A percentile compares a stretch with the other conserved stretches of the same genome.
Evolutionary conservation across 1,140 invertebrate genomes (phyloP).

Genomic region (Amyelois transitella): DNA sequence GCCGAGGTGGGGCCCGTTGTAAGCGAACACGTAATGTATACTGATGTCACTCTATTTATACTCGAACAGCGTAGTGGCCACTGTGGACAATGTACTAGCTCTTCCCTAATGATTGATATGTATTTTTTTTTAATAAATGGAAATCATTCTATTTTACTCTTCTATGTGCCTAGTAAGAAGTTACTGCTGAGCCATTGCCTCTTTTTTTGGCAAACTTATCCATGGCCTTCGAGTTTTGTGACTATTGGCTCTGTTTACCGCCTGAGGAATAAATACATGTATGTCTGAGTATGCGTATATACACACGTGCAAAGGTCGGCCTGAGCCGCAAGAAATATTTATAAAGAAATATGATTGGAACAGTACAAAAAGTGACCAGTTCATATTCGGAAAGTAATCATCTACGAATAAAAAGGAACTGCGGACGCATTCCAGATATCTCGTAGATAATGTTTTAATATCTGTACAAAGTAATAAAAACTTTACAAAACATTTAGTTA

Average conservation of each 20-base stretch:
- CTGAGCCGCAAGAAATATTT: too few species aligned
- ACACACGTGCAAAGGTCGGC: too few species aligned
- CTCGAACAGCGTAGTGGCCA: not conserved
- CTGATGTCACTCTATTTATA: constrained; percentile 12
- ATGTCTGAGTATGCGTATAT: too few species aligned
- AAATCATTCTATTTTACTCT: too few species aligned
- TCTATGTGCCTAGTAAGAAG: too few species aligned
- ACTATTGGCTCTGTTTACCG: too few species aligned
- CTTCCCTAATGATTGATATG: not conserved
- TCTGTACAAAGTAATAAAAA: constrained; percentile 56
- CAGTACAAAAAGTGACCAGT: not conserved
- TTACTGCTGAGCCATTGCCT: too few species aligned
- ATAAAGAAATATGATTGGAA: not conserved
- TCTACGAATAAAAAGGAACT: constrained; percentile 21
- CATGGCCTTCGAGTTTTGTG: too few species aligned
- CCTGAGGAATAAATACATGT: too few species aligned
- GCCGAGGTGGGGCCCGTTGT: constrained; percentile 50
- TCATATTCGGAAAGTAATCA: constrained; percentile 23
- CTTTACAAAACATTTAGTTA: constrained; percentile 62
- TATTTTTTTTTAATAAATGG: too few species aligned
- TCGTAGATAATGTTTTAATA: constrained; percentile 56
- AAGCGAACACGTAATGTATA: constrained; percentile 9
- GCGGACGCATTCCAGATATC: constrained; percentile 35
- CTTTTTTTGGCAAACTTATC: too few species aligned
- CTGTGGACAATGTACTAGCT: not conserved